Evolutionary conservation across 2,888 invertebrate genomes (phyloP).

Genomic region (Spicauda simplicius): DNA sequence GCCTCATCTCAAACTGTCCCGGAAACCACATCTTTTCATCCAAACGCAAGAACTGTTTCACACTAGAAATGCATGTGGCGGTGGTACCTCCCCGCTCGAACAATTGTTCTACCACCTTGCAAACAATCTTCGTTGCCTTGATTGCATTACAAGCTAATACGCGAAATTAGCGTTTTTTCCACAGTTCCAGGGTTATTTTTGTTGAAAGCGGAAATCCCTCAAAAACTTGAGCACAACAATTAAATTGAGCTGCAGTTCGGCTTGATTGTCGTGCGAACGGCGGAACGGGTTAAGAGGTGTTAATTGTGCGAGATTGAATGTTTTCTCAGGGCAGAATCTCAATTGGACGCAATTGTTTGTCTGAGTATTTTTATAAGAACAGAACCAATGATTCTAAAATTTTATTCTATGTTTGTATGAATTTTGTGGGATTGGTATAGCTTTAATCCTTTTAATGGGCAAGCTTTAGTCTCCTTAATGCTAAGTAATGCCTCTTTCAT

Average conservation of each 20-base stretch:
- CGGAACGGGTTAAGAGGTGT: slow-evolving; percentile 84
- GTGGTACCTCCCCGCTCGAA: too few relatives aligned
- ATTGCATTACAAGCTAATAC: too few relatives aligned
- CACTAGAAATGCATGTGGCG: too few relatives aligned
- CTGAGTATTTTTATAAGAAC: slow-evolving; percentile 52
- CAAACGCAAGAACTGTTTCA: too few relatives aligned
- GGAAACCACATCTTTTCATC: too few relatives aligned
- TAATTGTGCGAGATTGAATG: slow-evolving; percentile 85
- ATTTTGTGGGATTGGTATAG: background rate
- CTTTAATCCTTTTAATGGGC: too few relatives aligned
- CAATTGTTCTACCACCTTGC: too few relatives aligned
- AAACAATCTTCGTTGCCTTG: too few relatives aligned
- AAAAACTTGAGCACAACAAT: slow-evolving; percentile 49
- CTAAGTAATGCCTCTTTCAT: too few relatives aligned
- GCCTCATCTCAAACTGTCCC: too few relatives aligned
- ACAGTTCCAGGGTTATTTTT: background rate
- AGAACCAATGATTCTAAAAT: slow-evolving; percentile 22
- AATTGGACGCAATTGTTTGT: slow-evolving; percentile 81
- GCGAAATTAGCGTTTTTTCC: too few relatives aligned
- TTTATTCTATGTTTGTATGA: background rate
- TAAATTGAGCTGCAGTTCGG: slow-evolving; percentile 58
- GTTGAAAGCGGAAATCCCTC: slow-evolving; percentile 26
- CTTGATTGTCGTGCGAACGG: slow-evolving; percentile 83
- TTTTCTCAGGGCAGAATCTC: slow-evolving; percentile 83
- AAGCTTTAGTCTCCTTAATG: too few relatives aligned